phyloP scores from a whole-genome alignment of 2,888 invertebrate species.

The Embidobia sp. region DNA sequence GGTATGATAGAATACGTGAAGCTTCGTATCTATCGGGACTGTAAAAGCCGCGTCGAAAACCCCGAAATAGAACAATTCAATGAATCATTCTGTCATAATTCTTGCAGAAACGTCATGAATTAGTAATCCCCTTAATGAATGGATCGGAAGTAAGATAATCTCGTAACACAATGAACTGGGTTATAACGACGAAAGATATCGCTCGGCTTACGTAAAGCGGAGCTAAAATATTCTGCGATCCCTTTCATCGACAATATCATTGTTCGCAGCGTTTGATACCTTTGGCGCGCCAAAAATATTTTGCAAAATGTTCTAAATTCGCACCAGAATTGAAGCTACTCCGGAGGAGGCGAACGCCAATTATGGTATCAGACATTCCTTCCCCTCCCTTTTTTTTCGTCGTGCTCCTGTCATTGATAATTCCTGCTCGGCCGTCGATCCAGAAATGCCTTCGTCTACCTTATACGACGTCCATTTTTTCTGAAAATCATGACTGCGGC shows the following conservation, averaged over 20 bases:
- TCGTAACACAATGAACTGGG: constrained; percentile 43
- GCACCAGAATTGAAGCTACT: neutral
- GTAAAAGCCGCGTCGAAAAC: constrained; percentile 13
- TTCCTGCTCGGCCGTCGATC: constrained; percentile 30
- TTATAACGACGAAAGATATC: constrained; percentile 39
- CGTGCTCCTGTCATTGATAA: constrained; percentile 46
- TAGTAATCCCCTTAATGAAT: constrained; percentile 55
- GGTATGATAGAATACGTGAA: neutral
- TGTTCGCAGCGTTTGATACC: constrained; percentile 5
- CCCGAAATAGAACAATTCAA: constrained; percentile 28
- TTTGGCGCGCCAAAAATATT: constrained; percentile 8
- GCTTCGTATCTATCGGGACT: neutral
- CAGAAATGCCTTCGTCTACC: constrained; percentile 43
- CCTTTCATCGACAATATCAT: constrained; percentile 26
- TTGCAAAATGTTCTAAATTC: constrained; percentile 1
- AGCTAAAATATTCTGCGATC: constrained; percentile 31
- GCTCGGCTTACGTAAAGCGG: constrained; percentile 37
- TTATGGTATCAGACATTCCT: constrained; percentile 4
- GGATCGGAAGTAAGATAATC: constrained; percentile 55
- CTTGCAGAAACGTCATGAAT: constrained; percentile 28
- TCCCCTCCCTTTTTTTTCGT: neutral
- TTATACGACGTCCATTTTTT: constrained; percentile 47
- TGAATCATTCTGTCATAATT: constrained; percentile 46
- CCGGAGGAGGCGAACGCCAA: neutral
- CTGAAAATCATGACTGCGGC: constrained; percentile 57